These are phyloP conservation scores for Campoplex capitator DNA, from an alignment of 2,888 invertebrate genomes.

Conservation along the genomic window DNA sequence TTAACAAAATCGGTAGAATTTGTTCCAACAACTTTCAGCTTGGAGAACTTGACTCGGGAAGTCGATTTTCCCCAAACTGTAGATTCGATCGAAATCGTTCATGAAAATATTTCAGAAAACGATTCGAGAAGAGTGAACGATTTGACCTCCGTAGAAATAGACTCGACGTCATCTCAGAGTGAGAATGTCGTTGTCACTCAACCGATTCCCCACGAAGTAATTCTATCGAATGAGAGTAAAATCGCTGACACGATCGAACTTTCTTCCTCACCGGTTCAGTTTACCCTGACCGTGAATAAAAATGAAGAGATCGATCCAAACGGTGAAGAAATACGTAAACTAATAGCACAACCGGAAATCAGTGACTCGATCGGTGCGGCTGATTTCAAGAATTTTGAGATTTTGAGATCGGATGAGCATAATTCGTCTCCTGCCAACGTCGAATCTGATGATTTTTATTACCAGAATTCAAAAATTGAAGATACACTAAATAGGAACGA, in stretches of 20 bases:
- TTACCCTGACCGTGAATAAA: slow-evolving; percentile 74
- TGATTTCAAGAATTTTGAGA: slow-evolving; percentile 64
- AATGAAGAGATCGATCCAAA: slow-evolving; percentile 68
- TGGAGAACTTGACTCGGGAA: neutral
- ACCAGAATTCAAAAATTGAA: neutral
- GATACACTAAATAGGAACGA: slow-evolving; percentile 2
- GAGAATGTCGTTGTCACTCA: neutral
- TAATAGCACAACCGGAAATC: slow-evolving; percentile 71
- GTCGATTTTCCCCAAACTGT: neutral
- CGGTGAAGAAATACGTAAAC: slow-evolving; percentile 69
- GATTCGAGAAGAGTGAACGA: neutral
- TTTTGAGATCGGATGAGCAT: slow-evolving; percentile 61
- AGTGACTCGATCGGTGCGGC: slow-evolving; percentile 50
- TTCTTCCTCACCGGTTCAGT: slow-evolving; percentile 74
- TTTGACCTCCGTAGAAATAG: neutral
- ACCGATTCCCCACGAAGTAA: neutral
- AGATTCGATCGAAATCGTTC: neutral
- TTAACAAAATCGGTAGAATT: neutral
- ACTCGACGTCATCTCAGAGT: neutral
- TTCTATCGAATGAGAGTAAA: slow-evolving; percentile 34
- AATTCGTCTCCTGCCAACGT: neutral
- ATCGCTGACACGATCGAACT: slow-evolving; percentile 64
- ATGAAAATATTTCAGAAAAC: neutral
- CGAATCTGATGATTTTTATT: neutral
- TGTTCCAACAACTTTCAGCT: neutral